These are phyloP conservation scores for Ptychodera flava DNA, from an alignment of 35 echinoderm and acorn worm species.

Conservation along the genomic window DNA sequence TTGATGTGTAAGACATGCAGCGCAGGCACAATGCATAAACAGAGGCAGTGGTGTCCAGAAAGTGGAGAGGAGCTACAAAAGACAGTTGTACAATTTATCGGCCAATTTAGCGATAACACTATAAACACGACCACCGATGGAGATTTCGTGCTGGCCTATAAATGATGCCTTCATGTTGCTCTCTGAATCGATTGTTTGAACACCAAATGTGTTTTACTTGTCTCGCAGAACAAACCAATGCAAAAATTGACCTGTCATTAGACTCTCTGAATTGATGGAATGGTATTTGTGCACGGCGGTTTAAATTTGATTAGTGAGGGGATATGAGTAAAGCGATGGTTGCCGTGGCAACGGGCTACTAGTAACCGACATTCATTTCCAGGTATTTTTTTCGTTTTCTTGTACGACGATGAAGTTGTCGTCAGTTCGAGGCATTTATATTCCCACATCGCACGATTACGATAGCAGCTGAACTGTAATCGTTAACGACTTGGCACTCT, in stretches of 20 bases:
- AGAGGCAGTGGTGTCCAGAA: too few species aligned
- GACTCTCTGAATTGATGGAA: background rate
- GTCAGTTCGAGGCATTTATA: too few species aligned
- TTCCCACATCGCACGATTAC: too few species aligned
- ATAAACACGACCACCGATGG: background rate
- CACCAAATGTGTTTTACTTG: background rate
- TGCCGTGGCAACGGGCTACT: background rate
- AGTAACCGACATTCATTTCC: background rate
- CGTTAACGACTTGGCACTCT: too few species aligned
- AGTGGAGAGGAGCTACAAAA: too few species aligned
- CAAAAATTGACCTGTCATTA: background rate
- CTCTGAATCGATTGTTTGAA: background rate
- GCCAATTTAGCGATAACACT: background rate
- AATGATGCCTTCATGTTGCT: too few species aligned
- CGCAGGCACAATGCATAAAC: too few species aligned
- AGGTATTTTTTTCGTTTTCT: too few species aligned
- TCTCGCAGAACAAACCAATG: background rate
- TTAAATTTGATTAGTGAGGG: background rate
- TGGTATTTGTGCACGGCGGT: background rate
- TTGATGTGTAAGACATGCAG: too few species aligned
- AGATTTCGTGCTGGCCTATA: too few species aligned
- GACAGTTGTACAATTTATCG: background rate
- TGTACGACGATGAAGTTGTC: background rate
- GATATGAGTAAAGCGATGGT: background rate
- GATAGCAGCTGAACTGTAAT: too few species aligned